phyloP scores from a whole-genome alignment of 92 coral and sea anemone species.

The Umimayanthus chanpuru region DNA sequence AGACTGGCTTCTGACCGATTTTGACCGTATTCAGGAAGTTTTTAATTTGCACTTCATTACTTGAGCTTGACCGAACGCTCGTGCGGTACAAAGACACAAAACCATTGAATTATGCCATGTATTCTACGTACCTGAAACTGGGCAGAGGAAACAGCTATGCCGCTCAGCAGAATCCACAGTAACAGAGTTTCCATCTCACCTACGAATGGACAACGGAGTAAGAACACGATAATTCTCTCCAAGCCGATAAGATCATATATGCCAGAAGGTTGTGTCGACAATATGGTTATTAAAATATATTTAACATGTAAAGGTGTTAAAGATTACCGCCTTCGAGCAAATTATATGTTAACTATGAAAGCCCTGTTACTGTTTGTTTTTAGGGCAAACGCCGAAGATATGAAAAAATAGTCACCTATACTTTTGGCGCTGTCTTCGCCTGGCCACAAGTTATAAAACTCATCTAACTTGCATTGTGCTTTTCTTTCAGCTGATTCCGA shows the following conservation, averaged over 20 bases:
- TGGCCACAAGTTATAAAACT: not conserved
- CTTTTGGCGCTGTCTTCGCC: not conserved
- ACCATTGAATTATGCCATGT: not conserved
- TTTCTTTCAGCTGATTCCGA: not conserved
- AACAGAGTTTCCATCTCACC: constrained; percentile 18
- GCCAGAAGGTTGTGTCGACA: not conserved
- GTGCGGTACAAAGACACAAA: not conserved
- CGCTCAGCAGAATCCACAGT: constrained; percentile 5
- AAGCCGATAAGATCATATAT: constrained; percentile 14
- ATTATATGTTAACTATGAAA: constrained; percentile 20
- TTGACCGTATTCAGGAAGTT: not conserved
- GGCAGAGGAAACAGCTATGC: constrained; percentile 4
- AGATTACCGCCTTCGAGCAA: constrained; percentile 28
- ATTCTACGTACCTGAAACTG: constrained; percentile 28
- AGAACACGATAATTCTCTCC: not conserved
- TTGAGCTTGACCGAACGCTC: not conserved
- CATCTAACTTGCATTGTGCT: not conserved
- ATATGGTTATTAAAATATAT: constrained; percentile 34
- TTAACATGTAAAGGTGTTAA: constrained; percentile 5
- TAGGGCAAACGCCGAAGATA: not conserved
- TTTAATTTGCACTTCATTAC: constrained; percentile 3
- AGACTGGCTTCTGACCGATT: not conserved
- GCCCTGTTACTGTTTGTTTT: constrained; percentile 24
- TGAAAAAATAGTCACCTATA: not conserved
- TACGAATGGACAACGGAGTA: not conserved